Evolutionary conservation across 2,797 vertebrate species (phyloP).

Genomic region (Sebastes itinus): DNA sequence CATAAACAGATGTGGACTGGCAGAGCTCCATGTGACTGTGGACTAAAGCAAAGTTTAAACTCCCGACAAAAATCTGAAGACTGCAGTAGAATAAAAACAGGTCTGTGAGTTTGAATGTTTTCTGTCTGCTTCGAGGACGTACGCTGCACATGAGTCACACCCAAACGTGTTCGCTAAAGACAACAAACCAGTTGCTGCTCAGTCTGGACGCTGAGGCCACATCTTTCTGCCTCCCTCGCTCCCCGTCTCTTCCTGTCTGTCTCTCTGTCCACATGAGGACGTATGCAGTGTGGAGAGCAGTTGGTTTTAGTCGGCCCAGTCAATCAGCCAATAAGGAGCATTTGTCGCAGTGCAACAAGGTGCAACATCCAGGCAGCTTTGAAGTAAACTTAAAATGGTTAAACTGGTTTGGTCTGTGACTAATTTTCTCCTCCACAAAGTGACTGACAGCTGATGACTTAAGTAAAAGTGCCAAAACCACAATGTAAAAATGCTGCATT

Average conservation of each 20-base stretch:
- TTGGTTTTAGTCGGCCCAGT: conserved; percentile 23
- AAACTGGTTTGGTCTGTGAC: neutral
- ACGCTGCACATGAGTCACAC: conserved; percentile 69
- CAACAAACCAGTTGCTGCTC: conserved; percentile 71
- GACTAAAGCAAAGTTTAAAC: conserved; percentile 52
- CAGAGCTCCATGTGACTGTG: conserved; percentile 38
- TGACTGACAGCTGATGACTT: neutral
- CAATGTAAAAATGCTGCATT: neutral
- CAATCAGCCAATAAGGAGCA: conserved; percentile 26
- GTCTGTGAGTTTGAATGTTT: conserved; percentile 55
- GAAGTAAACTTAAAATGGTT: conserved; percentile 3
- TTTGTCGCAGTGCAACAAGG: conserved; percentile 28
- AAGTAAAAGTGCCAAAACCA: neutral
- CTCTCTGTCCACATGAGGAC: conserved; percentile 38
- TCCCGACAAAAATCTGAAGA: conserved; percentile 40
- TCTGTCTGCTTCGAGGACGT: conserved; percentile 52
- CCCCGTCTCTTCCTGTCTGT: conserved; percentile 42
- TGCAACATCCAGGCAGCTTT: conserved; percentile 4
- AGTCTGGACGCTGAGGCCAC: conserved; percentile 68
- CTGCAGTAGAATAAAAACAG: conserved; percentile 45
- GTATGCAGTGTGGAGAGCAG: conserved; percentile 33
- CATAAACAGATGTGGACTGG: conserved; percentile 69
- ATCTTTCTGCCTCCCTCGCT: conserved; percentile 52
- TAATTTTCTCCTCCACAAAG: neutral
- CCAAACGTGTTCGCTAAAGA: conserved; percentile 67